Evolutionary conservation across 1,140 invertebrate species (phyloP).

Genomic region (Megalopta genalis): DNA sequence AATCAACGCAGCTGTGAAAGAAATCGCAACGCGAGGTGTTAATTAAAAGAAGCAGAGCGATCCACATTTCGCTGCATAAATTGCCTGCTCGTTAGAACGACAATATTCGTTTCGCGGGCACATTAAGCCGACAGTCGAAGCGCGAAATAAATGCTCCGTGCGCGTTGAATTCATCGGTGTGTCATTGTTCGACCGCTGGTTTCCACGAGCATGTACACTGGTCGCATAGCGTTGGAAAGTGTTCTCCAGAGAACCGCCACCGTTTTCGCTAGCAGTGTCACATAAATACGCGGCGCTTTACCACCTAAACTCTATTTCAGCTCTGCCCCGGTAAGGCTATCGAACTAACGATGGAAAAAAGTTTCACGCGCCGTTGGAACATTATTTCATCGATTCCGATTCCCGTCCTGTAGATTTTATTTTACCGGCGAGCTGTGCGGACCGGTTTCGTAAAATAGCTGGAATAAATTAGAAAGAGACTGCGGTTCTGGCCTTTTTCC

Average conservation of each 20-base stretch:
- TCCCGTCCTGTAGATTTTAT: too few species aligned
- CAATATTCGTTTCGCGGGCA: not conserved
- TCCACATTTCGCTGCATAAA: too few species aligned
- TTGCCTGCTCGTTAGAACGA: not conserved
- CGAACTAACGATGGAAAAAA: conserved; percentile 17
- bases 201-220: conserved; percentile 6
- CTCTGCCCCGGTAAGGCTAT: conserved; percentile 1
- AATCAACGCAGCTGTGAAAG: too few species aligned
- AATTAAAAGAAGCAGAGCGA: too few species aligned
- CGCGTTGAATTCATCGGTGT: conserved; percentile 10
- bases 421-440: too few species aligned
- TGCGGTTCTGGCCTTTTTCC: too few species aligned
- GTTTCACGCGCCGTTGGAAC: not conserved
- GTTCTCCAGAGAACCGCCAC: conserved; percentile 55
- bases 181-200: conserved; percentile 2
- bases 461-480: too few species aligned
- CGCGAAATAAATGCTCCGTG: not conserved
- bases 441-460: too few species aligned
- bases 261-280: conserved; percentile 29
- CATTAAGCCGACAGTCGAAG: not conserved
- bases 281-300: conserved; percentile 49
- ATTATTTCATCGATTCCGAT: not conserved
- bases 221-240: conserved; percentile 13
- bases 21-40: too few species aligned
- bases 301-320: conserved; percentile 34